phyloP scores from a whole-genome alignment of 2,113 vertebrate species.

The Xiphophorus hellerii region DNA sequence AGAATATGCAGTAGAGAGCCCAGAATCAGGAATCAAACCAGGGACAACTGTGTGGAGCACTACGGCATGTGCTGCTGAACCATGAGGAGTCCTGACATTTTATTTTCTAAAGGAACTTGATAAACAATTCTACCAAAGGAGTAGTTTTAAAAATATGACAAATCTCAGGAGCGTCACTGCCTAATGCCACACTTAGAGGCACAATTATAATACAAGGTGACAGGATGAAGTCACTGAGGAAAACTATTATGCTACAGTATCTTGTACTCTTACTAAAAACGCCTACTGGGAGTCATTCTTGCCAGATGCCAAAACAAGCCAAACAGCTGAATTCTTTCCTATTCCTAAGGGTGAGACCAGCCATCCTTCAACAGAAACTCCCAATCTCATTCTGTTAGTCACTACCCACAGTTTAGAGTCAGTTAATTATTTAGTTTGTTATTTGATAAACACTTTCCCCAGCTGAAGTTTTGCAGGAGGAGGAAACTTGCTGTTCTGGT shows the following conservation, averaged over 20 bases:
- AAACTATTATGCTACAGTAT: too few species aligned
- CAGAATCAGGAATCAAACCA: too few species aligned
- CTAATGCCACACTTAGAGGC: too few species aligned
- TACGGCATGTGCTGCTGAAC: too few species aligned
- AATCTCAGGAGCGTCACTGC: too few species aligned
- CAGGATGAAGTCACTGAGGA: background rate
- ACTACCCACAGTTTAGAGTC: background rate
- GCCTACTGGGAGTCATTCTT: background rate
- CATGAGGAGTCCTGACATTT: too few species aligned
- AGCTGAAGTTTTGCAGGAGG: background rate
- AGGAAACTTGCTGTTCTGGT: background rate
- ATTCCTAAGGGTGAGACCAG: background rate
- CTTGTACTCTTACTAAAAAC: too few species aligned
- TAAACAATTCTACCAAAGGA: background rate
- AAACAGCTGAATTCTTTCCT: background rate
- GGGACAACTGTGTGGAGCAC: too few species aligned
- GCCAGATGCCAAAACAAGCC: background rate
- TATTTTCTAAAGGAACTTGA: too few species aligned
- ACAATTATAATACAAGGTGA: background rate
- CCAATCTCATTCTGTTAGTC: background rate
- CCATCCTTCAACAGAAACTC: background rate
- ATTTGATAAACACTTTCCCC: background rate
- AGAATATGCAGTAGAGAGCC: too few species aligned
- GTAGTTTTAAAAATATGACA: too few species aligned
- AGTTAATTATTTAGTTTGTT: background rate